A percentile compares a stretch with the other conserved stretches of the same genome.
Evolutionary conservation across 2,797 vertebrate genomes (phyloP).

Genomic region (Synanceia verrucosa): DNA sequence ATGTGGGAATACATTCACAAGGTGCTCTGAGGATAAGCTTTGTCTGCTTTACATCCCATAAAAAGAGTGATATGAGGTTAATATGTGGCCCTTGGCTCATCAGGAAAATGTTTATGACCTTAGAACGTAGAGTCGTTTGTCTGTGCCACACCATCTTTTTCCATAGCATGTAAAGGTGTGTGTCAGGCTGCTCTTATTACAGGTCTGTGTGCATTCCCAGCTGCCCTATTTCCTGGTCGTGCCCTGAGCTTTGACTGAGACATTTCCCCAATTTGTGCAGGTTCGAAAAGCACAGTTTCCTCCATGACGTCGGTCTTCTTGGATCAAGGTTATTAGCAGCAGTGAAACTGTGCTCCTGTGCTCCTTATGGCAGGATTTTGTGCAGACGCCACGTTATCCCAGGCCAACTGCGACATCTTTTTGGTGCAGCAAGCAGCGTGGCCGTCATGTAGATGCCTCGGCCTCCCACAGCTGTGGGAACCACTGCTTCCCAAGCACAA

Average conservation of each 20-base stretch:
- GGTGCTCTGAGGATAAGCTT: neutral
- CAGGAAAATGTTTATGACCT: conserved; percentile 7
- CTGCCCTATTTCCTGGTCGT: conserved; percentile 53
- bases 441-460: conserved; percentile 12
- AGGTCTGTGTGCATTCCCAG: conserved; percentile 31
- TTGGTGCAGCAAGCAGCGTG: neutral
- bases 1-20: neutral
- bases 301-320: conserved; percentile 17
- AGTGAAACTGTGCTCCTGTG: conserved; percentile 26
- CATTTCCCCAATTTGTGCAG: conserved; percentile 46
- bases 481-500: conserved; percentile 60
- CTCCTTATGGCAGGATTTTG: conserved; percentile 20
- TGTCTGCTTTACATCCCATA: neutral
- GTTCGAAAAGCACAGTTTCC: conserved; percentile 61
- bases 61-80: neutral
- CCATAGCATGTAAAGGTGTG: conserved; percentile 60
- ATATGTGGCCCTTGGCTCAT: conserved; percentile 16
- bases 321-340: conserved; percentile 5
- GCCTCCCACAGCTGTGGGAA: conserved; percentile 74
- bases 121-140: conserved; percentile 21
- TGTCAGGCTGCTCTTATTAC: conserved; percentile 39
- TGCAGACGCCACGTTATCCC: conserved; percentile 30
- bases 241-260: conserved; percentile 42
- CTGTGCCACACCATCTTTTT: conserved; percentile 38
- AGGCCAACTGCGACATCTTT: conserved; percentile 27